phyloP scores from a whole-genome alignment of 2,797 vertebrate genomes.

The Eulemur rubriventer region DNA sequence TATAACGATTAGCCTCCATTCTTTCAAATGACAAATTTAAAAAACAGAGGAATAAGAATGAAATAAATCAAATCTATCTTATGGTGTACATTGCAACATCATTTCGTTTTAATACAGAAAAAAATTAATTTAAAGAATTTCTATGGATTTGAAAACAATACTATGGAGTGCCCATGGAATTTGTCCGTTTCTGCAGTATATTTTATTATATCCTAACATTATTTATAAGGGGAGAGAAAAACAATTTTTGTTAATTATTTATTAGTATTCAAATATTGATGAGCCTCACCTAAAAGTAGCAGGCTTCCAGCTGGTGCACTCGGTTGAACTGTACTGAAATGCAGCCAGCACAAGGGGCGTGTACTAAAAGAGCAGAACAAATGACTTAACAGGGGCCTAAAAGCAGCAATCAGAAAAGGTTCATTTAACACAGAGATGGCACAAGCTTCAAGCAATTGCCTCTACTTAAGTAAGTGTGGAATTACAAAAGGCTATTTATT shows the following conservation, averaged over 20 bases:
- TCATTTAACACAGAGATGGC: constrained; percentile 74
- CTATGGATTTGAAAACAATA: constrained; percentile 31
- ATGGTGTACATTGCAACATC: background rate
- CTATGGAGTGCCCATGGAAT: constrained; percentile 25
- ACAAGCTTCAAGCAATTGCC: constrained; percentile 72
- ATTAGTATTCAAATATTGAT: constrained; percentile 83
- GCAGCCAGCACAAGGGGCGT: constrained; percentile 41
- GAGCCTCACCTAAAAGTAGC: constrained; percentile 77
- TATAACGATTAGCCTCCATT: background rate
- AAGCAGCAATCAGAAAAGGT: constrained; percentile 72
- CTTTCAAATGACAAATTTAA: background rate
- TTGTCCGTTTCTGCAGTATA: constrained; percentile 24
- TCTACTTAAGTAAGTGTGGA: constrained; percentile 71
- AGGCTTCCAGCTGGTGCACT: constrained; percentile 68
- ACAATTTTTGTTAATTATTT: constrained; percentile 80
- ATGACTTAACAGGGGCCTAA: constrained; percentile 77
- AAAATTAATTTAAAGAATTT: background rate
- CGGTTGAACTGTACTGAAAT: constrained; percentile 43
- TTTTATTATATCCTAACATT: constrained; percentile 70
- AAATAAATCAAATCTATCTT: background rate
- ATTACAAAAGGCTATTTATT: constrained; percentile 77
- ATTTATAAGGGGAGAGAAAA: constrained; percentile 75
- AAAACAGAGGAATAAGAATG: background rate
- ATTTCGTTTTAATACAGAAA: background rate
- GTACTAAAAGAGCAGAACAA: constrained; percentile 78